Percentiles rank a stretch among this genome's conserved stretches.
phyloP scores from a whole-genome alignment of 2,888 invertebrate genomes.

The Lysandra bellargus region DNA sequence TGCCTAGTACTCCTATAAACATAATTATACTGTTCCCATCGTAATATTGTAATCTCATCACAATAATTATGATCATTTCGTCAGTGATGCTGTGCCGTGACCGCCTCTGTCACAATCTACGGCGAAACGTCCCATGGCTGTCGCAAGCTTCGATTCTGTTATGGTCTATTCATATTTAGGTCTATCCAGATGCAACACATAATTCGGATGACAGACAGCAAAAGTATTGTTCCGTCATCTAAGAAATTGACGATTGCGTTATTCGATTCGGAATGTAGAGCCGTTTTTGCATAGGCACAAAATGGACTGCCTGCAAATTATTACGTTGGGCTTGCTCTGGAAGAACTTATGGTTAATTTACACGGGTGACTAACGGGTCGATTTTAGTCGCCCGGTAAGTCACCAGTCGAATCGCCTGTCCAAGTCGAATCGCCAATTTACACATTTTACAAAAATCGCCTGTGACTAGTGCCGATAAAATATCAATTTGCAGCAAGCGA shows the following conservation, averaged over 20 bases:
- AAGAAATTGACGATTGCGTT: neutral
- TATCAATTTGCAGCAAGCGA: no score
- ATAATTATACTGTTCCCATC: neutral
- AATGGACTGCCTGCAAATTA: no score
- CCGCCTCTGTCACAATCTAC: slow-evolving; percentile 25
- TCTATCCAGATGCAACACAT: slow-evolving; percentile 26
- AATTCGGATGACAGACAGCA: slow-evolving; percentile 20
- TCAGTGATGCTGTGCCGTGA: slow-evolving; percentile 1
- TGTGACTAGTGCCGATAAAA: no score
- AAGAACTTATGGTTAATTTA: no score
- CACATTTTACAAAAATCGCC: no score
- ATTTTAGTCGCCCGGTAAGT: no score
- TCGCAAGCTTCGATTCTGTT: slow-evolving; percentile 17
- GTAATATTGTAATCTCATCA: slow-evolving; percentile 8
- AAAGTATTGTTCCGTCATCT: slow-evolving; percentile 18
- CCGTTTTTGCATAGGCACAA: neutral
- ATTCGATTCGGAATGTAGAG: neutral
- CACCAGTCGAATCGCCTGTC: no score
- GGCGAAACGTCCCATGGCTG: slow-evolving; percentile 31
- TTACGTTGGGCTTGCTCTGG: no score
- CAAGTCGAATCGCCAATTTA: no score
- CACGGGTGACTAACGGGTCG: no score
- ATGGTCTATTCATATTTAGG: slow-evolving; percentile 21
- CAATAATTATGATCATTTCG: slow-evolving; percentile 22
- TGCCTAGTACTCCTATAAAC: neutral